phyloP scores from a whole-genome alignment of 2,113 vertebrate genomes.

The Callopanchax toddi region DNA sequence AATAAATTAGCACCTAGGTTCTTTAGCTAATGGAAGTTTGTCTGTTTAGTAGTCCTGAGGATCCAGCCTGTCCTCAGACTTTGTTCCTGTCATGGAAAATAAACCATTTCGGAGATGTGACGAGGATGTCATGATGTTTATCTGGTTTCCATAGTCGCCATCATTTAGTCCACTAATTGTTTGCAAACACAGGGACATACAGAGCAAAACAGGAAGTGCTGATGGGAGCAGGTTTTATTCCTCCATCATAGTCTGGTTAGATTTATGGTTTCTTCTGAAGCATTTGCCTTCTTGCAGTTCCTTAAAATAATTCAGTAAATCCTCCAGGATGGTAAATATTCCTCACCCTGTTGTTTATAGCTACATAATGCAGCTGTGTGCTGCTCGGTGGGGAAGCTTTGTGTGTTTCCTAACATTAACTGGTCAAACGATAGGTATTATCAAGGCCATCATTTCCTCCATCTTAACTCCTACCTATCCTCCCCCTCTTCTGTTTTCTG shows the following conservation, averaged over 20 bases:
- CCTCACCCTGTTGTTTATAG: not conserved
- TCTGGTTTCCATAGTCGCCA: slow-evolving; percentile 15
- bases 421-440: not conserved
- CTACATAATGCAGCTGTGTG: not conserved
- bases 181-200: not conserved
- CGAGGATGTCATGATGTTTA: slow-evolving; percentile 24
- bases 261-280: slow-evolving; percentile 10
- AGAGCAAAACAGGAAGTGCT: slow-evolving; percentile 27
- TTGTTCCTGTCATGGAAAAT: slow-evolving; percentile 24
- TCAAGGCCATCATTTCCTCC: not conserved
- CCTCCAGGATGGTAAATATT: not conserved
- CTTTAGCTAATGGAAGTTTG: too few relatives aligned
- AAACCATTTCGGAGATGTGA: slow-evolving; percentile 43
- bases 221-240: slow-evolving; percentile 12
- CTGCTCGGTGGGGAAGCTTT: not conserved
- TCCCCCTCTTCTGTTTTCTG: not conserved
- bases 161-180: slow-evolving; percentile 30
- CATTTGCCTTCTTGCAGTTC: not conserved
- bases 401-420: not conserved
- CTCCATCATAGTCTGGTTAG: slow-evolving; percentile 5
- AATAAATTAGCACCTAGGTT: too few relatives aligned
- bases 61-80: slow-evolving; percentile 8
- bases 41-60: slow-evolving; percentile 7
- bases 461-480: too few relatives aligned
- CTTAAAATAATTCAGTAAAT: slow-evolving; percentile 13